Evolutionary conservation across 2,113 vertebrate species (phyloP), one percentile per base, ranked within the genome.

Genomic region (Leptocoma aspasia): DNA sequence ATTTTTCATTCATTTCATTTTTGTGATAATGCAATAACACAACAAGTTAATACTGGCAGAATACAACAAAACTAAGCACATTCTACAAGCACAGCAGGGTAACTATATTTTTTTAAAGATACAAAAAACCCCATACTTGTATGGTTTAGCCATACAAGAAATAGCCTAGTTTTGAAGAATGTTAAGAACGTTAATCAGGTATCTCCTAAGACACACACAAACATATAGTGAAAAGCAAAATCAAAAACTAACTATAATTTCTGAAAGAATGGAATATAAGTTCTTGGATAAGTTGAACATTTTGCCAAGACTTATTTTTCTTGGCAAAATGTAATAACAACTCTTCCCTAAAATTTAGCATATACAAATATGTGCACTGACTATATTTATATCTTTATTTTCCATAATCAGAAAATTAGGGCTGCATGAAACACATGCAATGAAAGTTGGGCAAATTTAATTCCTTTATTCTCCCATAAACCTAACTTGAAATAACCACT

Each of bases 1-100:
- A 82, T 86, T 93, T 97, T 91, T 94, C 31, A 79, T 49, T 73
- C 19, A n/a, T n/a, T n/a, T n/a, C n/a, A n/a, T n/a, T n/a, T n/a
- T n/a, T n/a, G n/a, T n/a, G n/a, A n/a, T n/a, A 33, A 96, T 86
- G 73, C 35, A 88, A 52, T 24, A 80, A 82, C 30, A 53, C 9
- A 91, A 39, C 35, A 72, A 50, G 35, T 65, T 76, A 82, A 71
- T 37, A 42, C 8, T 23, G 7, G 12, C 37, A 75, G n/a, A 65
- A 77, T 19, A 42, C 11, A 72, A 59, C 33, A 68, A 81, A 81
- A 31, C 17, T 15, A 12, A 88, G 37, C 9, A 65, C 11, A n/a
- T 8, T 24, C 20, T 28, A 45, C 3, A 28, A 15, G 13, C 33
- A 28, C 17, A 47, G 33, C 8, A 13, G 8, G 3, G 11, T 31